Percentiles rank a stretch among this genome's conserved stretches.
These are phyloP conservation scores for Orchestia grillus DNA, from an alignment of 1,140 invertebrate genomes.

Conservation along the genomic window DNA sequence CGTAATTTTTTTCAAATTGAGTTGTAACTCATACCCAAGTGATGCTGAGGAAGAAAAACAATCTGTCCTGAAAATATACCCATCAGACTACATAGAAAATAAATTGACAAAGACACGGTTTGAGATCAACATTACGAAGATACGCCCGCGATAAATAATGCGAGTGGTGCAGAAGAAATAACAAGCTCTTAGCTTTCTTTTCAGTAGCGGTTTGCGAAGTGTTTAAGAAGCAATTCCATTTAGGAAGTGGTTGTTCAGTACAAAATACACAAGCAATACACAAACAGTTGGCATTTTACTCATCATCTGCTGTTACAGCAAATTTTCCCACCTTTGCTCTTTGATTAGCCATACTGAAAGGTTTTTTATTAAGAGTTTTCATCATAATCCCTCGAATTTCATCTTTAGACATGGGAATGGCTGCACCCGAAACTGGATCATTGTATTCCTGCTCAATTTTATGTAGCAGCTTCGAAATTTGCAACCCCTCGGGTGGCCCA, in stretches of 20 bases:
- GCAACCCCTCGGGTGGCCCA: slow-evolving; percentile 15
- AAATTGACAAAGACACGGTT: not conserved
- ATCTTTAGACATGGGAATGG: slow-evolving; percentile 33
- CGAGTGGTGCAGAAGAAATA: not conserved
- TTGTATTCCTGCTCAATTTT: slow-evolving; percentile 44
- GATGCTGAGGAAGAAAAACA: not conserved
- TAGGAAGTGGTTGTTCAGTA: not conserved
- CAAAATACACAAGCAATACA: not conserved
- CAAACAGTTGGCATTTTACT: not conserved
- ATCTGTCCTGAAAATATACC: not conserved
- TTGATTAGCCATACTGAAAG: not conserved
- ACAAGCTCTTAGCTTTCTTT: not conserved
- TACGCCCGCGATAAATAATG: not conserved
- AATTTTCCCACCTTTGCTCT: slow-evolving; percentile 22
- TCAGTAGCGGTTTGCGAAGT: not conserved
- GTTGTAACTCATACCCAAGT: not conserved
- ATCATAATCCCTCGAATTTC: not conserved
- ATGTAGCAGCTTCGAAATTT: not conserved
- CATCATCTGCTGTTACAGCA: not conserved
- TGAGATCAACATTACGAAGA: not conserved
- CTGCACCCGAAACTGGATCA: not conserved
- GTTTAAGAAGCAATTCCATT: not conserved
- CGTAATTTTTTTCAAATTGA: not conserved
- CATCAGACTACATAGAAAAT: not conserved
- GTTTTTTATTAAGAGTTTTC: slow-evolving; percentile 18